These are phyloP conservation scores for Nansenia antarctica DNA, from an alignment of 2,113 vertebrate species.

Conservation along the genomic window DNA sequence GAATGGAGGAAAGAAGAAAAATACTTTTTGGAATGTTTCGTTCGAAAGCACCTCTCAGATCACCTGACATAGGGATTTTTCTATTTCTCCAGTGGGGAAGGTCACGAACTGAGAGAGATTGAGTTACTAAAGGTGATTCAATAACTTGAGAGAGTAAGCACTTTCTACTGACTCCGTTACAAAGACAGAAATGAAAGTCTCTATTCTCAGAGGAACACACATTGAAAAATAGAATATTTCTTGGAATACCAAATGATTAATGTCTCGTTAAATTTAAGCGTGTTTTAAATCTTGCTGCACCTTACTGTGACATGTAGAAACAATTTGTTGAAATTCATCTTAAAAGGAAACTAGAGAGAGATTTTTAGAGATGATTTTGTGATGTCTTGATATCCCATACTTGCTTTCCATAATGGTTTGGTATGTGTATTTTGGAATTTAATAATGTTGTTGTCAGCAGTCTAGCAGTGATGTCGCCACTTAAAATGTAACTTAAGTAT, in stretches of 20 bases:
- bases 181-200: not conserved
- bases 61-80: not conserved
- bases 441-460: not conserved
- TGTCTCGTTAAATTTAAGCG: not conserved
- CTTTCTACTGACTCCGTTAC: not conserved
- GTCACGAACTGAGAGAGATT: not conserved
- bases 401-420: not conserved
- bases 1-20: not conserved
- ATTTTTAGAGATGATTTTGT: constrained; percentile 4
- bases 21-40: not conserved
- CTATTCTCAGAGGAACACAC: constrained; percentile 2
- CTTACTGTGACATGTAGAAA: constrained; percentile 3
- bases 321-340: not conserved
- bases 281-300: constrained; percentile 15
- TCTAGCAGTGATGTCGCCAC: not conserved
- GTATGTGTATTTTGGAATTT: not conserved
- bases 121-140: not conserved
- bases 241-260: not conserved
- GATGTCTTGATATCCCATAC: not conserved
- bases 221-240: not conserved
- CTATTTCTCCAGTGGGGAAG: not conserved
- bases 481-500: not conserved
- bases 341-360: not conserved
- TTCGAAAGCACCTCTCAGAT: not conserved
- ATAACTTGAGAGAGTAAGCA: not conserved